Percentiles rank a stretch among this genome's conserved stretches.
Evolutionary conservation across 1,140 invertebrate genomes (phyloP).

Genomic region (Scaptomyza montana): DNA sequence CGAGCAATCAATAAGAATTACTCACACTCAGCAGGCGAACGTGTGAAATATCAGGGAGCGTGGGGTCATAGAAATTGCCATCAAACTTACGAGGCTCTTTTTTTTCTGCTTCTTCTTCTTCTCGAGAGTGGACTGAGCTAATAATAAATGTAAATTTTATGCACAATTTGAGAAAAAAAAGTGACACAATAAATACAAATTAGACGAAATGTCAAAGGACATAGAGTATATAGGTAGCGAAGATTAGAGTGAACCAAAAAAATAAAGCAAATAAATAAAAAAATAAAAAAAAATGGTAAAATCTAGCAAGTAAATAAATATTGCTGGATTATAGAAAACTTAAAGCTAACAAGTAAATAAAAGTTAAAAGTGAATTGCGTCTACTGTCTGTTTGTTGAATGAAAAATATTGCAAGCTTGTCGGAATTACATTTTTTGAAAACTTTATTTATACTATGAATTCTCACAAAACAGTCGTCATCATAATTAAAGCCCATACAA

Average conservation of each 20-base stretch:
- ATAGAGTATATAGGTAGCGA: neutral
- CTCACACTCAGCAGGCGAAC: slow-evolving; percentile 50
- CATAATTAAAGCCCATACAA: too few species aligned
- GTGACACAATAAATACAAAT: slow-evolving; percentile 75
- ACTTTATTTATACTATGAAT: too few species aligned
- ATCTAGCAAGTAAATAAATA: neutral
- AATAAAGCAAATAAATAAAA: too few species aligned
- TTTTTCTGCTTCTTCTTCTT: too few species aligned
- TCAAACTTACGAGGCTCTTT: neutral
- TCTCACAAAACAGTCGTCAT: too few species aligned
- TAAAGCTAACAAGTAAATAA: too few species aligned
- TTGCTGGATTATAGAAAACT: too few species aligned
- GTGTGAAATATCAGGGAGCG: slow-evolving; percentile 33
- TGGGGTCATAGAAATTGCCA: neutral
- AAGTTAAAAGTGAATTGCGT: too few species aligned
- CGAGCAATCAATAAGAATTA: slow-evolving; percentile 58
- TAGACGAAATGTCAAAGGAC: slow-evolving; percentile 64
- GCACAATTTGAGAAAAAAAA: slow-evolving; percentile 65
- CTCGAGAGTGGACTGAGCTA: slow-evolving; percentile 41
- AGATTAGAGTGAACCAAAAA: slow-evolving; percentile 42
- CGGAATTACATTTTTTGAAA: too few species aligned
- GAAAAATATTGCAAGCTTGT: too few species aligned
- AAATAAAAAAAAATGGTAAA: too few species aligned
- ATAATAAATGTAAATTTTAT: slow-evolving; percentile 78
- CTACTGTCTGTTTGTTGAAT: too few species aligned